Conservation (phyloP, 1,140 invertebrate genomes). For the Euwallacea fornicatus region DNA sequence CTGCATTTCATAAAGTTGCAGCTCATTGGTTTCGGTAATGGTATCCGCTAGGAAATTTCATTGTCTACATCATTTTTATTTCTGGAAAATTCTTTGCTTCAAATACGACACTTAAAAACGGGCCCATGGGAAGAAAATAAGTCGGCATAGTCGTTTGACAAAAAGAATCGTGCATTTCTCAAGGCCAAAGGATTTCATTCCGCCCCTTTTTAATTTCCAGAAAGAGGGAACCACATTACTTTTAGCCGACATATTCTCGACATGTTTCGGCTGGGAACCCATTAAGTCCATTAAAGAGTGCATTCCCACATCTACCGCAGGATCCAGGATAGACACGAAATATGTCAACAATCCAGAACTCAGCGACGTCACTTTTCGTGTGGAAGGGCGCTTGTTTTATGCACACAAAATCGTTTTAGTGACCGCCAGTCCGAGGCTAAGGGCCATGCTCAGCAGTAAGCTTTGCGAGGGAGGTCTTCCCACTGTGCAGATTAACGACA, state of each 20-base stretch:
- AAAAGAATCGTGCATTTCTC: no score
- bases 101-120: no score
- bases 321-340: slow-evolving; percentile 81
- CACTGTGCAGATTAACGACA: slow-evolving; percentile 90
- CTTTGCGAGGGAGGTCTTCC: slow-evolving; percentile 75
- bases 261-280: slow-evolving; percentile 83
- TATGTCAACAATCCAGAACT: slow-evolving; percentile 92
- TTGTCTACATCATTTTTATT: no score
- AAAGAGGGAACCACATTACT: slow-evolving; percentile 86
- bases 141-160: no score
- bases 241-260: slow-evolving; percentile 86
- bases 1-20: no score
- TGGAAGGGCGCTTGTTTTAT: slow-evolving; percentile 90
- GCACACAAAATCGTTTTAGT: slow-evolving; percentile 92
- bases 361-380: slow-evolving; percentile 87
- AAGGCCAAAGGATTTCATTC: no score
- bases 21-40: no score
- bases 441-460: slow-evolving; percentile 83
- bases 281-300: slow-evolving; percentile 78
- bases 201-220: slow-evolving; percentile 54
- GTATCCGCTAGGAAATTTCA: no score
- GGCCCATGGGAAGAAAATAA: no score
- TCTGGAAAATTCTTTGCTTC: no score
- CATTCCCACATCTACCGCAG: slow-evolving; percentile 56
- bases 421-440: slow-evolving; percentile 82